Percentiles rank a stretch among this genome's conserved stretches.
Conservation (phyloP, 2,888 invertebrate species). For the Nesidiocoris tenuis region DNA sequence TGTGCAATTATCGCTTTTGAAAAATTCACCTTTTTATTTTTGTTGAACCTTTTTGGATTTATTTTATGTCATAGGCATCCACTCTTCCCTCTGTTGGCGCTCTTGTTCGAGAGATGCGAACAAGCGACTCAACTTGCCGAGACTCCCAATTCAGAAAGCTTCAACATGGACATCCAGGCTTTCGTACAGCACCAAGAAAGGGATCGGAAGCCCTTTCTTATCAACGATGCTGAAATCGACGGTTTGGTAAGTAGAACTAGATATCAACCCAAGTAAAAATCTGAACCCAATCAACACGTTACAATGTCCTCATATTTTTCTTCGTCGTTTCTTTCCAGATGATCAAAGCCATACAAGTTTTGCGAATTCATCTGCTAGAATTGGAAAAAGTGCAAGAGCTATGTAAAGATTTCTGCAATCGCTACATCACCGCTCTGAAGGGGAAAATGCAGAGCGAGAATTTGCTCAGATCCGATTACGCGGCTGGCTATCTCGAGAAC, state of each 20-base stretch:
- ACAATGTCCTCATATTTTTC: too few relatives aligned
- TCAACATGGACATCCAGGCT: slow-evolving; percentile 85
- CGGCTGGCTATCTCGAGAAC: slow-evolving; percentile 54
- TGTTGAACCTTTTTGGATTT: too few relatives aligned
- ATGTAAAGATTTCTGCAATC: slow-evolving; percentile 90
- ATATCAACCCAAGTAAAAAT: background rate
- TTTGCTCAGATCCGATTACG: slow-evolving; percentile 75
- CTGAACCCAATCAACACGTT: background rate
- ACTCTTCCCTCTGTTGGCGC: slow-evolving; percentile 85
- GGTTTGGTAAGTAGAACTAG: slow-evolving; percentile 68
- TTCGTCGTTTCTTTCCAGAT: slow-evolving; percentile 64
- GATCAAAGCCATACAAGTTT: slow-evolving; percentile 85
- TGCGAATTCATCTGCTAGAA: slow-evolving; percentile 87
- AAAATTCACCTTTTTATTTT: too few relatives aligned
- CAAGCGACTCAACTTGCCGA: slow-evolving; percentile 91
- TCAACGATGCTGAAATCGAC: slow-evolving; percentile 92
- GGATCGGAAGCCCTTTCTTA: slow-evolving; percentile 80
- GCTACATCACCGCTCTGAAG: slow-evolving; percentile 87
- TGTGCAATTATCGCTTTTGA: too few relatives aligned
- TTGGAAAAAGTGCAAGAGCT: slow-evolving; percentile 92
- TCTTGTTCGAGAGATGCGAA: slow-evolving; percentile 94
- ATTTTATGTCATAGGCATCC: slow-evolving; percentile 71
- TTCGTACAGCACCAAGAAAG: slow-evolving; percentile 88
- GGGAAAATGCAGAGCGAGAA: slow-evolving; percentile 89
- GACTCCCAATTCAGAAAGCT: slow-evolving; percentile 79